Percentiles rank a stretch among this genome's conserved stretches.
Conservation (phyloP, 2,888 invertebrate species). For the Brachynemurus nebulosus region DNA sequence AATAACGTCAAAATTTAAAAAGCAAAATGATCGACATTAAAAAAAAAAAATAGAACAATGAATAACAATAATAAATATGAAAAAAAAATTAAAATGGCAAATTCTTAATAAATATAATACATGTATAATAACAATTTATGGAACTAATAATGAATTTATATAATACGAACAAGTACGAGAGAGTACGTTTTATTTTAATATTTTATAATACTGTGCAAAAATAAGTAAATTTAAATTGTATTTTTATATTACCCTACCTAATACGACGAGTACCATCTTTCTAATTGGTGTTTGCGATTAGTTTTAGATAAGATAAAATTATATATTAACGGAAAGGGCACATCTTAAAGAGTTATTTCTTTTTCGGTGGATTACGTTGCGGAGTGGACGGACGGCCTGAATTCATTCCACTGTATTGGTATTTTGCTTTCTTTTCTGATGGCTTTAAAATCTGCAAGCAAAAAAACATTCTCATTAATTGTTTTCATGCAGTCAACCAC, state of each 20-base stretch:
- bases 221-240: neutral
- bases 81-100: too few species aligned
- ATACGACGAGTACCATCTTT: neutral
- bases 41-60: too few species aligned
- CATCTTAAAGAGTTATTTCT: slow-evolving; percentile 42
- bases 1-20: too few species aligned
- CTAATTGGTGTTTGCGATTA: slow-evolving; percentile 6
- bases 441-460: slow-evolving; percentile 83
- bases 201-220: too few species aligned
- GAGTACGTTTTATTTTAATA: too few species aligned
- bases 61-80: too few species aligned
- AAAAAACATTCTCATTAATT: neutral
- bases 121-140: too few species aligned
- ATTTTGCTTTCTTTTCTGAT: slow-evolving; percentile 99
- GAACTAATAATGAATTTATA: too few species aligned
- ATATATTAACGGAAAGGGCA: slow-evolving; percentile 8
- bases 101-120: too few species aligned
- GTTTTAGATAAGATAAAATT: neutral
- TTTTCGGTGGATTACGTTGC: slow-evolving; percentile 58
- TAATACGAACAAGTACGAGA: too few species aligned
- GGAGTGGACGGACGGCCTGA: slow-evolving; percentile 76
- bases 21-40: too few species aligned
- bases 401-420: slow-evolving; percentile 85
- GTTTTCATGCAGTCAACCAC: too few species aligned
- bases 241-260: neutral